A percentile compares a stretch with the other conserved stretches of the same genome.
phyloP scores from a whole-genome alignment of 2,113 vertebrate species.

The Montifringilla adamsi region DNA sequence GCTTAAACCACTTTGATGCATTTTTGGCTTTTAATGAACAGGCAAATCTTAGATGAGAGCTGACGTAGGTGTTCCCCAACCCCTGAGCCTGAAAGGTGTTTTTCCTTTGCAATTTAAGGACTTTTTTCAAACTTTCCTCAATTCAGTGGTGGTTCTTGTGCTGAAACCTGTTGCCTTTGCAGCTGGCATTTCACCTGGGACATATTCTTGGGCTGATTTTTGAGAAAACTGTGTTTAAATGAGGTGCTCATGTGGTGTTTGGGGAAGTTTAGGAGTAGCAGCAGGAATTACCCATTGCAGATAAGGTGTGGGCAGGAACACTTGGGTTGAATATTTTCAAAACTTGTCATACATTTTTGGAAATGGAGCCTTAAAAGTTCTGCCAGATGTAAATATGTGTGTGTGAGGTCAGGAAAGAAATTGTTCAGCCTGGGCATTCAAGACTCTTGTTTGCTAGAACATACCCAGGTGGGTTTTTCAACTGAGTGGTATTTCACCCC shows the following conservation, averaged over 20 bases:
- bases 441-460: neutral
- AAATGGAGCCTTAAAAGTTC: neutral
- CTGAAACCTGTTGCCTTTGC: neutral
- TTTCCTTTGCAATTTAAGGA: neutral
- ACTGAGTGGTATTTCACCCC: neutral
- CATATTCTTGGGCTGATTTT: neutral
- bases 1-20: neutral
- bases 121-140: neutral
- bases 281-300: neutral
- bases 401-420: neutral
- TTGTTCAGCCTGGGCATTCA: accelerated
- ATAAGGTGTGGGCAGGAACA: neutral
- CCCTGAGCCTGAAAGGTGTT: neutral
- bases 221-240: neutral
- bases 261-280: neutral
- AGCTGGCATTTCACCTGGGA: neutral
- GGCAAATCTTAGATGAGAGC: neutral
- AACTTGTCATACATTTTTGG: neutral
- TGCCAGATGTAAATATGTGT: neutral
- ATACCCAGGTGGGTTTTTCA: neutral
- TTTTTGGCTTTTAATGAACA: neutral
- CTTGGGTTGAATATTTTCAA: neutral
- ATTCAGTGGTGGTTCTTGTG: neutral
- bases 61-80: neutral
- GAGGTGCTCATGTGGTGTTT: neutral